Evolutionary conservation across 1,140 invertebrate species (phyloP).

Genomic region (Batillaria attramentaria): DNA sequence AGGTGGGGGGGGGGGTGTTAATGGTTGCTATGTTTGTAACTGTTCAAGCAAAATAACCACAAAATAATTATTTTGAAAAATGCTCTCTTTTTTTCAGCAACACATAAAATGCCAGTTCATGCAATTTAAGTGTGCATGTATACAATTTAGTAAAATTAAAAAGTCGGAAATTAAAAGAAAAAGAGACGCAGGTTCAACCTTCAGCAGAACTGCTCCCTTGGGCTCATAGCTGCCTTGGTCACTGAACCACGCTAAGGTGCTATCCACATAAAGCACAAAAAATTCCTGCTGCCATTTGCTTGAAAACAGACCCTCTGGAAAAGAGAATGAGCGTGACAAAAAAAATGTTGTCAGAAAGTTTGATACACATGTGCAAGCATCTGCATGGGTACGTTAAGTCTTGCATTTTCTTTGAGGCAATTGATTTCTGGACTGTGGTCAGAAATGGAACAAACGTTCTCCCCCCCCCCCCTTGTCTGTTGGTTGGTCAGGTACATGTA

Average conservation of each 20-base stretch:
- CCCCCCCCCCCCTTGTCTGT: not conserved
- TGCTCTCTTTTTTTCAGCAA: too few relatives aligned
- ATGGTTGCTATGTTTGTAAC: too few relatives aligned
- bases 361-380: too few relatives aligned
- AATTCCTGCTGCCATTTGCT: slow-evolving; percentile 40
- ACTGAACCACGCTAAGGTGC: slow-evolving; percentile 44
- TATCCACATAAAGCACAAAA: slow-evolving; percentile 49
- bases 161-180: not conserved
- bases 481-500: too few relatives aligned
- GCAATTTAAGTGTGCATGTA: too few relatives aligned
- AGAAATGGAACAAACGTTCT: not conserved
- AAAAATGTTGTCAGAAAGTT: not conserved
- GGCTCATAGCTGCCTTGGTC: slow-evolving; percentile 36
- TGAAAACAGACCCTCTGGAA: slow-evolving; percentile 42
- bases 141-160: not conserved
- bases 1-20: too few relatives aligned
- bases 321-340: not conserved
- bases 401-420: too few relatives aligned
- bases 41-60: too few relatives aligned
- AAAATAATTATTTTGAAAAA: too few relatives aligned
- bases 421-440: not conserved
- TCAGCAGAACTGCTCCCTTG: slow-evolving; percentile 38
- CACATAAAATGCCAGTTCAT: too few relatives aligned
- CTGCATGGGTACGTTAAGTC: too few relatives aligned
- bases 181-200: slow-evolving; percentile 42